phyloP scores from a whole-genome alignment of 1,140 invertebrate species.

The Drosophila lowei region DNA sequence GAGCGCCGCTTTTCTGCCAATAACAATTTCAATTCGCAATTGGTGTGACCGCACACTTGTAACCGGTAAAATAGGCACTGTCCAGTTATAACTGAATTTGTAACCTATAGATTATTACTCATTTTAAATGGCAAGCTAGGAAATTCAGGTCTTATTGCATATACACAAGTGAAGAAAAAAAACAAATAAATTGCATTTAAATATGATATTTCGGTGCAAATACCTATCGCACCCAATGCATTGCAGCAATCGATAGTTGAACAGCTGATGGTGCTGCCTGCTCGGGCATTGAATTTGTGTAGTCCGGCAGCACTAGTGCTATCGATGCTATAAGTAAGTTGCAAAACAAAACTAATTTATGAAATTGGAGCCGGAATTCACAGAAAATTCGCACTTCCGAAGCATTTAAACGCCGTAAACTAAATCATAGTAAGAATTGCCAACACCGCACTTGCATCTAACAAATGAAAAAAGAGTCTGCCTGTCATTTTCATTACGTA shows the following conservation, averaged over 20 bases:
- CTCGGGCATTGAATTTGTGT: background rate
- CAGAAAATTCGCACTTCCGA: background rate
- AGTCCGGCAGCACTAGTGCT: constrained; percentile 40
- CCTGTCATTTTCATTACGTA: constrained; percentile 37
- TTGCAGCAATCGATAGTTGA: constrained; percentile 9
- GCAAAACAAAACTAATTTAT: constrained; percentile 47
- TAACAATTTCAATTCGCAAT: constrained; percentile 38
- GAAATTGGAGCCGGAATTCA: constrained; percentile 21
- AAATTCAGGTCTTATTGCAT: too few species aligned
- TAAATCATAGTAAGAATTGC: background rate
- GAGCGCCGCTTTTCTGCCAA: constrained; percentile 27
- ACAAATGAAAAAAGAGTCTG: too few species aligned
- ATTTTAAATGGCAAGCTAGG: too few species aligned
- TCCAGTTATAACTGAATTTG: too few species aligned
- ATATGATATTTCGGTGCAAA: too few species aligned
- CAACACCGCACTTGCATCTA: too few species aligned
- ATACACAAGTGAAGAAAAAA: too few species aligned
- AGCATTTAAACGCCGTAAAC: background rate
- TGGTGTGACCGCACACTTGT: background rate
- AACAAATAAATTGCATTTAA: too few species aligned
- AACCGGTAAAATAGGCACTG: too few species aligned
- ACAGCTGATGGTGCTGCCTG: background rate
- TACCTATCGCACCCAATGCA: too few species aligned
- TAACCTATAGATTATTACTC: too few species aligned
- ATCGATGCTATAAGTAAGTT: constrained; percentile 50